Conservation (phyloP, 2,888 invertebrate genomes). For the Nebria salina region DNA sequence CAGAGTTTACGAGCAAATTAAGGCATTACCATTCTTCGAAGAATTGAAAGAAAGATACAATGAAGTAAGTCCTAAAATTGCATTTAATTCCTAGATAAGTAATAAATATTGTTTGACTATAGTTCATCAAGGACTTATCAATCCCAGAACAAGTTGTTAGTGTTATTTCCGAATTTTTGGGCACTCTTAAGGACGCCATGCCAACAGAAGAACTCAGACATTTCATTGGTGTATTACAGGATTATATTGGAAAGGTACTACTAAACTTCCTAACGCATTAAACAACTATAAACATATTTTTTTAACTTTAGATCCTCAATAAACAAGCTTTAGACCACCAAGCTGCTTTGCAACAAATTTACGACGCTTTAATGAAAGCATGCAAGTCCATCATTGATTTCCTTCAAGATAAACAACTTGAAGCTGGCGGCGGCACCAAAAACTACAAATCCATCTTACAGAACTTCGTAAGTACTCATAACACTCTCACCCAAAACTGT, state of each 20-base stretch:
- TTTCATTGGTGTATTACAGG: conserved; percentile 68
- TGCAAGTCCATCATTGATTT: conserved; percentile 67
- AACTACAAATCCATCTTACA: conserved; percentile 58
- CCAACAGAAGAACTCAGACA: conserved; percentile 73
- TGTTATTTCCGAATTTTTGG: conserved; percentile 67
- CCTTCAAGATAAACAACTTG: conserved; percentile 61
- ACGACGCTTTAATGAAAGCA: conserved; percentile 67
- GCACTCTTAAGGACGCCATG: conserved; percentile 67
- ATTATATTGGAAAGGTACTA: conserved; percentile 72
- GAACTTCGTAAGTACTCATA: conserved; percentile 52
- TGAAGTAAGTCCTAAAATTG: conserved; percentile 54
- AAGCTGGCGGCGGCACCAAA: conserved; percentile 51
- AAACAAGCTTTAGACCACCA: conserved; percentile 71
- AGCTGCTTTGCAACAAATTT: conserved; percentile 71
- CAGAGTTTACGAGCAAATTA: conserved; percentile 64
- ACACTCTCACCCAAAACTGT: conserved; percentile 41
- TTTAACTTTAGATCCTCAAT: conserved; percentile 66
- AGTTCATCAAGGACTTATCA: conserved; percentile 56
- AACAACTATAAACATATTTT: conserved; percentile 37
- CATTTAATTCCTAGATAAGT: conserved; percentile 1
- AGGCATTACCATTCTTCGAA: conserved; percentile 66
- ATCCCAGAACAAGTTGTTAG: conserved; percentile 68
- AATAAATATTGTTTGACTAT: conserved; percentile 22
- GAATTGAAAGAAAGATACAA: conserved; percentile 63
- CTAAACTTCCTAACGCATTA: neutral